phyloP scores from a whole-genome alignment of 2,113 vertebrate species.

The Azemiops feae region DNA sequence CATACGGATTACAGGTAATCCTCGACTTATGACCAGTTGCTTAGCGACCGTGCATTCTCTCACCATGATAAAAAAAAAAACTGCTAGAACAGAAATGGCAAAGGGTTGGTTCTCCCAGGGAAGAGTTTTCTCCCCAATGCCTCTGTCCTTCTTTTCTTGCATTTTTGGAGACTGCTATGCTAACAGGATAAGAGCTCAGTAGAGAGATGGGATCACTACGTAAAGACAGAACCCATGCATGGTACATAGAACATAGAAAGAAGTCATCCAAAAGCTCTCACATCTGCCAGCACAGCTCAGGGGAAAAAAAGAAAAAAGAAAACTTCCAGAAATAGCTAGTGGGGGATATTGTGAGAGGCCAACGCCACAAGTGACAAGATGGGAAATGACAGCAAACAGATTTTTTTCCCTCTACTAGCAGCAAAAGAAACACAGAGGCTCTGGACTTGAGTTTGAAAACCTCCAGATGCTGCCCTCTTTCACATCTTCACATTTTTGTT shows the following conservation, averaged over 20 bases:
- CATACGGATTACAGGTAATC: no score
- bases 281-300: constrained; percentile 85
- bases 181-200: constrained; percentile 57
- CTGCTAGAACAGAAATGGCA: neutral
- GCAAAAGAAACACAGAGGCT: constrained; percentile 77
- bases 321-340: constrained; percentile 81
- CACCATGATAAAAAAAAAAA: neutral
- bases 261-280: constrained; percentile 75
- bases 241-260: constrained; percentile 57
- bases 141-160: neutral
- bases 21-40: neutral
- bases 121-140: neutral
- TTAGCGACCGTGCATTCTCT: neutral
- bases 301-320: constrained; percentile 32
- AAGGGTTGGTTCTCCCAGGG: neutral
- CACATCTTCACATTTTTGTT: constrained; percentile 81
- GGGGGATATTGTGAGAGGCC: constrained; percentile 86
- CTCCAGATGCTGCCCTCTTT: constrained; percentile 87
- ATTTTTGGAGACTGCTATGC: constrained; percentile 34
- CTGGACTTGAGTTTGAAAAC: constrained; percentile 79
- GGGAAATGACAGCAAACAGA: constrained; percentile 96
- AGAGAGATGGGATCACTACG: constrained; percentile 57
- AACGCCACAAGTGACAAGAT: constrained; percentile 92
- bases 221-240: constrained; percentile 62
- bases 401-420: constrained; percentile 80